Evolutionary conservation across 2,888 invertebrate species (phyloP).

Genomic region (Seira sanloemensis): DNA sequence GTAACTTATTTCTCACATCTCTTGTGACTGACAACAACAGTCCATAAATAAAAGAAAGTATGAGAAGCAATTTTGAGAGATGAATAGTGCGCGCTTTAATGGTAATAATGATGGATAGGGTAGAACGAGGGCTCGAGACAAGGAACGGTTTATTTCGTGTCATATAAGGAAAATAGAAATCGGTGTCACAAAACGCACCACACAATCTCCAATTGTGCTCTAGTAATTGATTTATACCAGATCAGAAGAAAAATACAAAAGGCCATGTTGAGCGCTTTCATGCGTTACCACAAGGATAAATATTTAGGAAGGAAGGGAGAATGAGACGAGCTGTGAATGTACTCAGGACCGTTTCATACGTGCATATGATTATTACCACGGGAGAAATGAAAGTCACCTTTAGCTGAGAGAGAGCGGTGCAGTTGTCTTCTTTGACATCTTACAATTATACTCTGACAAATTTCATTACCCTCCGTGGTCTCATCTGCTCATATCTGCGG

Average conservation of each 20-base stretch:
- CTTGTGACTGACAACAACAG: constrained; percentile 40
- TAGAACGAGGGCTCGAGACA: constrained; percentile 1
- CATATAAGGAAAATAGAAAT: constrained; percentile 60
- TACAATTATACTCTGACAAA: constrained; percentile 49
- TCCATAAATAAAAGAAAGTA: constrained; percentile 14
- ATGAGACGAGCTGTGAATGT: too few species aligned
- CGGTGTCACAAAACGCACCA: constrained; percentile 51
- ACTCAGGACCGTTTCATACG: too few species aligned
- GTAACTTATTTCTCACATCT: constrained; percentile 14
- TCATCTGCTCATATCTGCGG: too few species aligned
- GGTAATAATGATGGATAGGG: constrained; percentile 19
- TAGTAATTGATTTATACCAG: constrained; percentile 64
- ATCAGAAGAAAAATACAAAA: constrained; percentile 44
- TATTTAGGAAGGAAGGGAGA: constrained; percentile 10
- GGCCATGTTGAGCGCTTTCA: too few species aligned
- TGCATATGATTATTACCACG: too few species aligned
- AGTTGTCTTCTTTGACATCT: too few species aligned
- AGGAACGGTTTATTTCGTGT: constrained; percentile 21
- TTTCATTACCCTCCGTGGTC: constrained; percentile 60
- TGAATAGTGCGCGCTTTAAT: background rate
- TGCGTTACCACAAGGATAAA: background rate
- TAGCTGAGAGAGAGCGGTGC: background rate
- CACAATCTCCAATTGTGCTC: constrained; percentile 40
- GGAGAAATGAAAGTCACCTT: background rate
- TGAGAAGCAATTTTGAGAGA: background rate